Evolutionary conservation across 2,888 invertebrate species (phyloP).

Genomic region (Leucozona laternaria): DNA sequence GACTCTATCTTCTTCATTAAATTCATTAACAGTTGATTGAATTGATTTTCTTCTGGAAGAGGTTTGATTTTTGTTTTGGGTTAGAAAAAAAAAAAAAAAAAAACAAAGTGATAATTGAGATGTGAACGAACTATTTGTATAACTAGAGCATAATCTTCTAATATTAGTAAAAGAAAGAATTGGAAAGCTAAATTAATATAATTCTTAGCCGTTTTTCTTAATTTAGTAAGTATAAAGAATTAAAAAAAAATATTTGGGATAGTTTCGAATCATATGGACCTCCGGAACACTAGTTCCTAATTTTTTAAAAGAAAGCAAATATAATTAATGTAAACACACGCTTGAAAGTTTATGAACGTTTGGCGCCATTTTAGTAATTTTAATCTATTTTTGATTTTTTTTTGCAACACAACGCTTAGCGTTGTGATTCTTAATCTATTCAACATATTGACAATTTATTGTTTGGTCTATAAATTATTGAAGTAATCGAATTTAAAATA

Average conservation of each 20-base stretch:
- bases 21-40: slow-evolving; percentile 69
- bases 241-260: background rate
- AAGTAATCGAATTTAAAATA: no score
- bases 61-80: background rate
- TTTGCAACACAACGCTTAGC: no score
- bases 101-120: slow-evolving; percentile 66
- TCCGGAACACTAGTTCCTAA: background rate
- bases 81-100: slow-evolving; percentile 1
- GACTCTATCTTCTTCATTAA: slow-evolving; percentile 49
- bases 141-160: slow-evolving; percentile 5
- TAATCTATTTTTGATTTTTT: background rate
- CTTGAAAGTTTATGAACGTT: background rate
- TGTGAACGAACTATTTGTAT: slow-evolving; percentile 58
- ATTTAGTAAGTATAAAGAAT: background rate
- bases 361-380: slow-evolving; percentile 3
- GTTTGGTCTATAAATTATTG: no score
- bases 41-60: slow-evolving; percentile 46
- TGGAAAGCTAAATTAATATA: background rate
- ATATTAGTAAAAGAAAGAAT: background rate
- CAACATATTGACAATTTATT: no score
- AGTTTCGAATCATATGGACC: background rate
- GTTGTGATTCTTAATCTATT: no score
- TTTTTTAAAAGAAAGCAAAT: background rate
- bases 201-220: background rate
- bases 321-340: background rate